Evolutionary conservation across 37 sponge, comb jelly and placozoan genomes (phyloP), one percentile per base, ranked within the genome.

Genomic region (Eunapius fragilis): DNA sequence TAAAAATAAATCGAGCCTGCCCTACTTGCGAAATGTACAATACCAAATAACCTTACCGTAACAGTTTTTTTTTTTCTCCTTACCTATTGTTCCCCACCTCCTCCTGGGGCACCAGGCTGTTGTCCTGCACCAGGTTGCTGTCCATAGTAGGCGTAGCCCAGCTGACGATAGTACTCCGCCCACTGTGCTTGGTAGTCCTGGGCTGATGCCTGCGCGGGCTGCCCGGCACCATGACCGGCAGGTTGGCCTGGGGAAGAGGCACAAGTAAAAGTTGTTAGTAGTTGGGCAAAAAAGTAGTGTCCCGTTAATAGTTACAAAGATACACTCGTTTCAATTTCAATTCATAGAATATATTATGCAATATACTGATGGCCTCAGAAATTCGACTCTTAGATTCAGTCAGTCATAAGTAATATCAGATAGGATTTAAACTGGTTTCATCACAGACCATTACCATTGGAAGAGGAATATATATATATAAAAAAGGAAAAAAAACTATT

Each of bases 131-230:
- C 90, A 26, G 84, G 79, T 24, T 74, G 83, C 47, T 82, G 87
- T 13, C 68, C 75, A 31, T 90, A 90, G 70, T 87, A 92, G 24
- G 83, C 33, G 67, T 92, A 91, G 14, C 92, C 91, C 24, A 89
- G 37, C 74, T 94, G 92, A 27, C 97, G 79, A 71, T 95, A 97
- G 79, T 97, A 97, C 71, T 97, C 98, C 0, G 96, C 96, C 98
- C 98, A 97, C 84, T 96, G 97, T 36, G 97, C 89, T 36, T 91
- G 89, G 23, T 87, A n/a, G 70, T 96, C 92, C 37, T 82, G 79
- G 5, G 79, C 31, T 0, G 67, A 2, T 25, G 58, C 81, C 31
- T 72, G 31, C 31, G 10, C 2, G 11, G 73, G 73, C 31, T 33
- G 73, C 10, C 31, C 31, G 22, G 73, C 73, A 72, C 73, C 58